phyloP scores from a whole-genome alignment of 2,888 invertebrate species.

The Meteorus cinctellus region DNA sequence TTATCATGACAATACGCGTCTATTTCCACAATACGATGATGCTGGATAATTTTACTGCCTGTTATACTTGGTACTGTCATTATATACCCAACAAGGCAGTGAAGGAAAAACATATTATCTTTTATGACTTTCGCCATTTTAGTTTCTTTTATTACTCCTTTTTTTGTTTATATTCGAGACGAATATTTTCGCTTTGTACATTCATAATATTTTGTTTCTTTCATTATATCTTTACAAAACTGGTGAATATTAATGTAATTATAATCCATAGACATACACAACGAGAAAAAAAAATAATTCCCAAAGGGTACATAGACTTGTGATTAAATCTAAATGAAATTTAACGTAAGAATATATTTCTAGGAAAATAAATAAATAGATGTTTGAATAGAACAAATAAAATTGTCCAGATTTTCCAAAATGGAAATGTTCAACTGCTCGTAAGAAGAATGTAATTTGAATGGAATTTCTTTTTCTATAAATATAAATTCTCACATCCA shows the following conservation, averaged over 20 bases:
- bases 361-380: no score
- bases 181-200: background rate
- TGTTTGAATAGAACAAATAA: background rate
- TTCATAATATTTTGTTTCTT: background rate
- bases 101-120: slow-evolving; percentile 18
- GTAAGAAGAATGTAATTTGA: background rate
- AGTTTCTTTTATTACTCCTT: background rate
- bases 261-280: background rate
- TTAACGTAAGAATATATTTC: no score
- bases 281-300: no score
- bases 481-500: no score
- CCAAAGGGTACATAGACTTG: no score
- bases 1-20: background rate
- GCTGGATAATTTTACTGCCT: slow-evolving; percentile 16
- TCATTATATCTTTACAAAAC: background rate
- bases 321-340: no score
- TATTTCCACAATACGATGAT: slow-evolving; percentile 10
- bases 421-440: no score
- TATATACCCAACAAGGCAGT: slow-evolving; percentile 8
- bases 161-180: background rate
- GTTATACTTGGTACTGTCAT: slow-evolving; percentile 13
- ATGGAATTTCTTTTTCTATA: no score
- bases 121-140: slow-evolving; percentile 7
- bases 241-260: background rate
- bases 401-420: background rate